Base-by-base conservation (phyloP, 2,113 vertebrate genomes). In the Beaufortia kweichowensis region DNA sequence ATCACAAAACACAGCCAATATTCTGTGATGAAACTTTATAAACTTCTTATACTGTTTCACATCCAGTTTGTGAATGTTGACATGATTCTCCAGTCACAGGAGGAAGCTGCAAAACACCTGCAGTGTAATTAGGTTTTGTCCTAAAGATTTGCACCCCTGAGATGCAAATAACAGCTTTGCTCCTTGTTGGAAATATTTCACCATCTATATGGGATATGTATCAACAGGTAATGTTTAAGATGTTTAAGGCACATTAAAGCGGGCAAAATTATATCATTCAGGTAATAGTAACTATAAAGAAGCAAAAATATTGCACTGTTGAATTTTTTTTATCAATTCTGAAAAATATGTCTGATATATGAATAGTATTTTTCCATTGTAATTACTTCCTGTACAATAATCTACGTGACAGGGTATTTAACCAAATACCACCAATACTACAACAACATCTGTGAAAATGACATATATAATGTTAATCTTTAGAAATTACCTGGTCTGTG, bases 61-160 rank as follows among this genome's bases (percentile, higher is more conserved):
- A 59, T 26, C 19, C 64, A 21, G 75, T 68, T 65, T 53, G 55
- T 68, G 35, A 39, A 21, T 39, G 26, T 57, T 79, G 62, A 74
- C 29, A 57, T 24, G 60, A 62, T 57, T 74, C 41, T 66, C 53
- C n/a, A 67, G 12, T 66, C 29, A 19, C 56, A 57, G 71, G 64
- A 6, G n/a, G 15, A n/a, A 43, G 46, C 29, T 15, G 43, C 26
- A 61, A 66, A 64, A 62, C 65, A 17, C 61, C 23, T 29, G 39
- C 31, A 63, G 48, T 76, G 77, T 79, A 79, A 79, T 77, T 81
- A 77, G 75, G 68, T 61, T 77, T 74, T 50, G 71, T 76, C 62
- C 28, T 24, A 26, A 53, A 67, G 79, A 60, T 77, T 43, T 28
- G 11, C 19, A 29, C 43, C 35, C 63, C 79, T 11, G 21, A 68